A percentile compares a stretch with the other conserved stretches of the same genome.
Conservation (phyloP, 2,888 invertebrate species). For the Spodoptera exigua region DNA sequence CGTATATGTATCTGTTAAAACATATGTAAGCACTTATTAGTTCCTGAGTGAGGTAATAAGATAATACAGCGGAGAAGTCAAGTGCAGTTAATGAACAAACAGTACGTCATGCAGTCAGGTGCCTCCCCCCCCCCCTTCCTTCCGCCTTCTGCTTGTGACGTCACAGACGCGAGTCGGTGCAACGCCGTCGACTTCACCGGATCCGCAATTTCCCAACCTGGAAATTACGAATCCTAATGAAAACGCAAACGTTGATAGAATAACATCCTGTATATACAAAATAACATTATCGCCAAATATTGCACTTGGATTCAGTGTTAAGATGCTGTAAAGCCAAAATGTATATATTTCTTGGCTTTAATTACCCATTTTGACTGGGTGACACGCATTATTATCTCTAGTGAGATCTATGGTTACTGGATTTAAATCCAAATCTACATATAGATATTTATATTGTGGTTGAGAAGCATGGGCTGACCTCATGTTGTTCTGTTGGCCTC, state of each 20-base stretch:
- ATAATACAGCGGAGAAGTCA: constrained; percentile 32
- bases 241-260: constrained; percentile 70
- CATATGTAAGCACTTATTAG: neutral
- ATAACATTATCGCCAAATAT: constrained; percentile 48
- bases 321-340: neutral
- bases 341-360: too few relatives aligned
- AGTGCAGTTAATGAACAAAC: constrained; percentile 53
- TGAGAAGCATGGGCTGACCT: too few relatives aligned
- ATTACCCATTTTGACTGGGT: too few relatives aligned
- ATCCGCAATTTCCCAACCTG: constrained; percentile 79
- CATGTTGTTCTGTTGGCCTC: too few relatives aligned
- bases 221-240: constrained; percentile 81
- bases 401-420: too few relatives aligned
- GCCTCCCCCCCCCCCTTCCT: constrained; percentile 8
- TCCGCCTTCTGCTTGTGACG: constrained; percentile 36
- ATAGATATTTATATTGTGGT: too few relatives aligned
- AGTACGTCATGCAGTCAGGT: constrained; percentile 45
- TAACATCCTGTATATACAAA: constrained; percentile 63
- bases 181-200: constrained; percentile 47
- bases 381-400: too few relatives aligned
- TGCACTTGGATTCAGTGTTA: constrained; percentile 28
- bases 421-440: too few relatives aligned
- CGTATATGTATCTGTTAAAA: too few relatives aligned
- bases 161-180: constrained; percentile 39
- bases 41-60: constrained; percentile 27